Conservation (phyloP, 2,113 vertebrate species). For the Nematolebias whitei region DNA sequence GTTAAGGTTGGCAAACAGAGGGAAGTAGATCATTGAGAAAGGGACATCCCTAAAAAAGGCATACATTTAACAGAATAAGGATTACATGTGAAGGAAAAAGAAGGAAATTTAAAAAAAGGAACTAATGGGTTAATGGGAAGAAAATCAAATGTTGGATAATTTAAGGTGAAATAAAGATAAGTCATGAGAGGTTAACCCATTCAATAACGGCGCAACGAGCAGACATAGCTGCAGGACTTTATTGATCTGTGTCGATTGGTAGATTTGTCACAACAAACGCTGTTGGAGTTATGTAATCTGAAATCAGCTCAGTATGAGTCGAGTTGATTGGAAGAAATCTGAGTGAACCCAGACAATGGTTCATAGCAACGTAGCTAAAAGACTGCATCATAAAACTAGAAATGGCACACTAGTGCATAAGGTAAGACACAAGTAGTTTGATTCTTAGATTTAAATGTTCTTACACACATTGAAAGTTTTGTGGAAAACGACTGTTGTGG, state of each 20-base stretch:
- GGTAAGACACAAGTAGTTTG: neutral
- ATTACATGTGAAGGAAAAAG: neutral
- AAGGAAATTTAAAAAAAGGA: too few relatives aligned
- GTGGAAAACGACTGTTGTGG: too few relatives aligned
- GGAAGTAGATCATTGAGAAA: conserved; percentile 89
- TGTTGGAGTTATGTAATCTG: conserved; percentile 33
- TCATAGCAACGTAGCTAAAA: too few relatives aligned
- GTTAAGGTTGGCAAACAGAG: conserved; percentile 85
- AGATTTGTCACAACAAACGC: neutral
- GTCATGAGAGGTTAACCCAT: conserved; percentile 4
- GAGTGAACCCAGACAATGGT: neutral
- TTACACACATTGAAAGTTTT: too few relatives aligned
- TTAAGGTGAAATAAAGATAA: neutral
- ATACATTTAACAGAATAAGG: neutral
- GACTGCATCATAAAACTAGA: neutral
- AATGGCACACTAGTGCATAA: neutral
- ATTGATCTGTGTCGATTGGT: conserved; percentile 66
- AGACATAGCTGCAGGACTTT: conserved; percentile 61
- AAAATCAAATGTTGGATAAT: neutral
- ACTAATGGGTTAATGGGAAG: neutral
- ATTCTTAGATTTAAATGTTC: too few relatives aligned
- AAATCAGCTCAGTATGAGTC: conserved; percentile 16
- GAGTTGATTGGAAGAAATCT: neutral
- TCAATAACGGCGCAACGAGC: conserved; percentile 21
- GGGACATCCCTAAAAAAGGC: conserved; percentile 77